Conservation (phyloP, 1,140 invertebrate species). For the Chironomus tepperi region DNA sequence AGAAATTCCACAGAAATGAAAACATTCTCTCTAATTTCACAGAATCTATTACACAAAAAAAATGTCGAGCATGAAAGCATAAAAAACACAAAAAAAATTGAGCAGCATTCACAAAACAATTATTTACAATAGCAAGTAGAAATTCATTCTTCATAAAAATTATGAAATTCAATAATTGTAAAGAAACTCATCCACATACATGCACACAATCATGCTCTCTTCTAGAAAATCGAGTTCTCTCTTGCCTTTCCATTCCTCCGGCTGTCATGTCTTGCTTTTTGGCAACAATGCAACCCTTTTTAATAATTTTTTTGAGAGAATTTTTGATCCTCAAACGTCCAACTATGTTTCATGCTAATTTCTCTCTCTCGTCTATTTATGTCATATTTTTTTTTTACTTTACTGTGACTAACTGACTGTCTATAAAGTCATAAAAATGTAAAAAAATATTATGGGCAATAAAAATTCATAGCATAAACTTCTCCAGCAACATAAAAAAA, state of each 20-base stretch:
- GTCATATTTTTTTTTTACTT: not conserved
- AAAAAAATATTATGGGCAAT: not conserved
- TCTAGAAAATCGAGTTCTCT: no score
- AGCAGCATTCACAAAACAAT: no score
- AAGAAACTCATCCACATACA: no score
- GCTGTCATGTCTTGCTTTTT: conserved; percentile 1
- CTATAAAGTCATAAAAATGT: conserved; percentile 1
- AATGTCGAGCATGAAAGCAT: no score
- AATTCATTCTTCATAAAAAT: no score
- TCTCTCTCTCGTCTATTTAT: not conserved
- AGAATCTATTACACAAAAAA: no score
- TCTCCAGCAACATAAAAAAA: conserved; percentile 14
- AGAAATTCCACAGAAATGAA: no score
- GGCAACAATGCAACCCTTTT: conserved; percentile 23
- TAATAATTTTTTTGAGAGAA: not conserved
- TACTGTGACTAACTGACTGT: not conserved
- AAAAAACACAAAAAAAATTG: no score
- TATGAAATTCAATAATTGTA: no score
- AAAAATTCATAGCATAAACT: not conserved
- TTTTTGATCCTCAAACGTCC: not conserved
- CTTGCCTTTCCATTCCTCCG: not conserved
- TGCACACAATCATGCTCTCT: no score
- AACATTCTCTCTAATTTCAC: no score
- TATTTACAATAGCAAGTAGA: no score
- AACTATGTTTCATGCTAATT: not conserved